A percentile compares a stretch with the other conserved stretches of the same genome.
phyloP scores from a whole-genome alignment of 2,113 vertebrate species.

The Silurus asotus region DNA sequence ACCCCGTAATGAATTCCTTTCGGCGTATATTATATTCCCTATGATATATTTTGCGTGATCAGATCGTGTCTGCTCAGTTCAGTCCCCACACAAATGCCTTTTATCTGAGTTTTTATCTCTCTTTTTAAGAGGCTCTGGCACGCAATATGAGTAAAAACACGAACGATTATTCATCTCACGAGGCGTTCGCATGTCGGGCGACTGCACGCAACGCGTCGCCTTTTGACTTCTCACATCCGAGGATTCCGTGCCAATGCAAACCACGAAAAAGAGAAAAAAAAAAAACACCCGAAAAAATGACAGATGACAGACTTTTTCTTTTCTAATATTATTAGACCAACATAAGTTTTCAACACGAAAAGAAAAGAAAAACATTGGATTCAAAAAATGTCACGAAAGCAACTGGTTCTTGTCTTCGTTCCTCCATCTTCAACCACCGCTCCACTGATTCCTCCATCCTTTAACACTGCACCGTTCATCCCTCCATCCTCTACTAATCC shows the following conservation, averaged over 20 bases:
- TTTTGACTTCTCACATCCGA: slow-evolving; percentile 44
- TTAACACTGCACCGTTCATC: too few relatives aligned
- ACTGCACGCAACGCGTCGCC: slow-evolving; percentile 59
- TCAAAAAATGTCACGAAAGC: too few relatives aligned
- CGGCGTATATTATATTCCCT: too few relatives aligned
- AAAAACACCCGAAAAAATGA: slow-evolving; percentile 28
- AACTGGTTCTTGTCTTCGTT: too few relatives aligned
- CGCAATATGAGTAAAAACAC: slow-evolving; percentile 70
- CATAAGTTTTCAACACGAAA: too few relatives aligned
- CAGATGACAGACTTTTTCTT: too few relatives aligned
- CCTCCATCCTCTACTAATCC: too few relatives aligned
- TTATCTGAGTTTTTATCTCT: neutral
- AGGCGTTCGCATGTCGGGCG: slow-evolving; percentile 53
- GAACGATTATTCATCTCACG: slow-evolving; percentile 51
- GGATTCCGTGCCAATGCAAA: slow-evolving; percentile 32
- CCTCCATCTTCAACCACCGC: too few relatives aligned
- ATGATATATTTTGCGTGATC: neutral
- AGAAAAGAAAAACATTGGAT: too few relatives aligned
- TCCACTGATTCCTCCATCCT: too few relatives aligned
- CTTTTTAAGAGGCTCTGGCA: slow-evolving; percentile 52
- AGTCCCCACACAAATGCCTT: too few relatives aligned
- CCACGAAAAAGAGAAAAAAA: slow-evolving; percentile 33
- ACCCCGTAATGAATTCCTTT: neutral
- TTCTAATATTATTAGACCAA: neutral
- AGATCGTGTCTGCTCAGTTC: neutral